phyloP scores from a whole-genome alignment of 1,140 invertebrate species.

The Caenorhabditis brenneri region DNA sequence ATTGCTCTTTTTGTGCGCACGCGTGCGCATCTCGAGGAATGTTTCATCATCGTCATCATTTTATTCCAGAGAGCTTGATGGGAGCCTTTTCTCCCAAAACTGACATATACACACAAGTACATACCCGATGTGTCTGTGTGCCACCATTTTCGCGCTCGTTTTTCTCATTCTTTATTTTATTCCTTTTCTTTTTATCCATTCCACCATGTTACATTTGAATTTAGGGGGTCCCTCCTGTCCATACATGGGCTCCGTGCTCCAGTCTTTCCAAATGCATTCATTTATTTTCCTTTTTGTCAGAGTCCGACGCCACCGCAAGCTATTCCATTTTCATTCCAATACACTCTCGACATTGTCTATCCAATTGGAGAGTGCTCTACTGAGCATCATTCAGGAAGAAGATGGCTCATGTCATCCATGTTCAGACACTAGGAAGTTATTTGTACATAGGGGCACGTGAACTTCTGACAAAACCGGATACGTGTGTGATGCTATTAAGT shows the following conservation, averaged over 20 bases:
- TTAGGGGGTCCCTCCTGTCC: background rate
- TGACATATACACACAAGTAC: constrained; percentile 20
- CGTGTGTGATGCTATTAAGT: background rate
- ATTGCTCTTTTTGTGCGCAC: constrained; percentile 30
- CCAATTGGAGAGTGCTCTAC: constrained; percentile 11
- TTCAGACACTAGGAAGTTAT: background rate
- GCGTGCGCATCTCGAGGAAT: constrained; percentile 19
- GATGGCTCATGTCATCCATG: background rate
- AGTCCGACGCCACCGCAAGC: background rate
- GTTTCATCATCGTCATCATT: constrained; percentile 41
- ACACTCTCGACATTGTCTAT: background rate
- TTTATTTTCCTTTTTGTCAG: background rate
- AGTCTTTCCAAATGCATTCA: constrained; percentile 23
- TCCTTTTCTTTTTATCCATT: constrained; percentile 23
- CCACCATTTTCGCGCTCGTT: background rate
- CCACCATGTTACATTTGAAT: constrained; percentile 37
- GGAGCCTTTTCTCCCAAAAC: background rate
- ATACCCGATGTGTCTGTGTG: background rate
- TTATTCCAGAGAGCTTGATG: constrained; percentile 36
- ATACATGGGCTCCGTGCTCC: background rate
- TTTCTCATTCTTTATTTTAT: constrained; percentile 7
- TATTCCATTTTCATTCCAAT: constrained; percentile 35
- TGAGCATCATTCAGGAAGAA: background rate
- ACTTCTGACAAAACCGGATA: background rate
- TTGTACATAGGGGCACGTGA: background rate